Conservation (phyloP, 1,140 invertebrate species). For the Sminthurides bifidus region DNA sequence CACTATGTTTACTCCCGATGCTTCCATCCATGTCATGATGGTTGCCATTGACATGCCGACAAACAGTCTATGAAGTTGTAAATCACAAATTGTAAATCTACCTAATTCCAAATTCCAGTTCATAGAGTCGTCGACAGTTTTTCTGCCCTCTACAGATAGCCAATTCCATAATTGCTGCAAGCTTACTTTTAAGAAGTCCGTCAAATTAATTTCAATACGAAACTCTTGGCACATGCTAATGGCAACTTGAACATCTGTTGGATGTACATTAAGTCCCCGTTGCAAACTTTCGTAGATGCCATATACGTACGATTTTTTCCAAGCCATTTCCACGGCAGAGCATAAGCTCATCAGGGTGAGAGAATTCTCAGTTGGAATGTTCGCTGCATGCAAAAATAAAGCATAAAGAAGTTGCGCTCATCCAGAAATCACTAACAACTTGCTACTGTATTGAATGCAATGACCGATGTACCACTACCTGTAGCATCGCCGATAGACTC, state of each 20-base stretch:
- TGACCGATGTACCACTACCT: too few species aligned
- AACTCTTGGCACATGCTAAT: constrained; percentile 61
- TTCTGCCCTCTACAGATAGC: background rate
- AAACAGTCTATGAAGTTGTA: constrained; percentile 40
- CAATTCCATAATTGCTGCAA: background rate
- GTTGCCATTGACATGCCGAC: constrained; percentile 47
- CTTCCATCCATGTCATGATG: too few species aligned
- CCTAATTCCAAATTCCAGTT: background rate
- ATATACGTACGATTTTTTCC: constrained; percentile 55
- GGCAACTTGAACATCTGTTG: constrained; percentile 55
- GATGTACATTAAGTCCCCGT: constrained; percentile 45
- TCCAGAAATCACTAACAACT: too few species aligned
- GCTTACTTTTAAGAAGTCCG: constrained; percentile 48
- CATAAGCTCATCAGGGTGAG: constrained; percentile 50
- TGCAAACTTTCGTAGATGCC: constrained; percentile 53
- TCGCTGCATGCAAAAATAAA: too few species aligned
- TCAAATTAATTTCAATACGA: constrained; percentile 58
- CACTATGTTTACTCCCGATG: constrained; percentile 29
- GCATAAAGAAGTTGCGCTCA: too few species aligned
- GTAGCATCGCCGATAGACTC: too few species aligned
- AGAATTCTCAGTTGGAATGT: too few species aligned
- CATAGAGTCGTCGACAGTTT: background rate
- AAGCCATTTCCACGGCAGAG: constrained; percentile 46
- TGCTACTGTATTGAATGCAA: too few species aligned
- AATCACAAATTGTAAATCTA: background rate